Evolutionary conservation across 2,113 vertebrate genomes (phyloP).

Genomic region (Tachysurus vachellii): DNA sequence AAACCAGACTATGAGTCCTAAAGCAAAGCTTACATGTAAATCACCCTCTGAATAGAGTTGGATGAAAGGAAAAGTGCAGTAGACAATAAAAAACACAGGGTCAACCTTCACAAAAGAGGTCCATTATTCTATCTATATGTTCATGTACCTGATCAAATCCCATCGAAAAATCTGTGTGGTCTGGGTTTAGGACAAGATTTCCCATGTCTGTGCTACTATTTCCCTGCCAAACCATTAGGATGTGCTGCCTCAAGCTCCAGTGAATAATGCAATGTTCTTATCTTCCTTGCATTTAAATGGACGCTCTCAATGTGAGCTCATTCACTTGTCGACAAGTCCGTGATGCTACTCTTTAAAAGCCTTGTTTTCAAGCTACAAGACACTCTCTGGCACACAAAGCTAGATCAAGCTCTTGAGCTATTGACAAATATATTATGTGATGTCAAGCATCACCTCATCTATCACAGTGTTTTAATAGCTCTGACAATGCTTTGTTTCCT

Average conservation of each 20-base stretch:
- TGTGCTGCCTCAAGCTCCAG: background rate
- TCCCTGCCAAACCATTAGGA: constrained; percentile 24
- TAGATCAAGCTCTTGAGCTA: constrained; percentile 18
- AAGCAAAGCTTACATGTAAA: background rate
- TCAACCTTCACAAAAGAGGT: background rate
- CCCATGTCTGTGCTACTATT: constrained; percentile 6
- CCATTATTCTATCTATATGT: background rate
- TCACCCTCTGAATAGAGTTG: background rate
- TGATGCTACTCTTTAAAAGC: constrained; percentile 40
- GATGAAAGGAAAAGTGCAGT: background rate
- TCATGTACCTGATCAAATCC: background rate
- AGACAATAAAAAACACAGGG: background rate
- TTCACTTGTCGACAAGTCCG: background rate
- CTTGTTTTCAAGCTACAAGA: constrained; percentile 25
- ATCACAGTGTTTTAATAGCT: constrained; percentile 22
- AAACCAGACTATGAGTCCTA: background rate
- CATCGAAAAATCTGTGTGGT: constrained; percentile 17
- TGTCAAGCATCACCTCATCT: constrained; percentile 8
- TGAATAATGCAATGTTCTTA: constrained; percentile 26
- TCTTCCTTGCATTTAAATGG: constrained; percentile 40
- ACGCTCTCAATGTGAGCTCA: background rate
- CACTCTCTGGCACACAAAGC: constrained; percentile 6
- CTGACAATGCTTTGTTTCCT: constrained; percentile 19
- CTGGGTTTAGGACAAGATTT: background rate
- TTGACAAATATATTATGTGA: constrained; percentile 6